Conservation (phyloP, 2,888 invertebrate genomes). For the Acleris cristana region DNA sequence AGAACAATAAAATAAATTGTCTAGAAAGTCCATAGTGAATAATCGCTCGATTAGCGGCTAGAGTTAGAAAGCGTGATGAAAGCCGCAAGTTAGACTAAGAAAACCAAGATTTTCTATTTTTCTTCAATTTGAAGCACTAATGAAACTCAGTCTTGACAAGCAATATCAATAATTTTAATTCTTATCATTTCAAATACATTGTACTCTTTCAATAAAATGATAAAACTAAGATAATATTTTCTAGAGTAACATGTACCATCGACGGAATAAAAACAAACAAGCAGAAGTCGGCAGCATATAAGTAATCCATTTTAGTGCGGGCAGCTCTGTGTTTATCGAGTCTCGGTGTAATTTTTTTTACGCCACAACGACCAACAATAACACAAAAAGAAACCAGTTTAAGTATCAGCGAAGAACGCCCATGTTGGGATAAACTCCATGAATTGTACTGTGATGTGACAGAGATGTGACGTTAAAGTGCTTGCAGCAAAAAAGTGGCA, state of each 20-base stretch:
- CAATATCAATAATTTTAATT: too few relatives aligned
- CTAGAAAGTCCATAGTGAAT: constrained; percentile 58
- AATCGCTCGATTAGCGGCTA: constrained; percentile 47
- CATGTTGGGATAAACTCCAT: constrained; percentile 24
- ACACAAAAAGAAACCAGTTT: constrained; percentile 36
- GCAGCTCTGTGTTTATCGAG: constrained; percentile 36
- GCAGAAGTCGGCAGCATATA: constrained; percentile 29
- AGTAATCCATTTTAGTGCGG: constrained; percentile 35
- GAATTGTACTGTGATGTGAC: constrained; percentile 35
- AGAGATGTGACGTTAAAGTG: constrained; percentile 36
- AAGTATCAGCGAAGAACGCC: constrained; percentile 17
- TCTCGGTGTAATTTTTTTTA: constrained; percentile 38
- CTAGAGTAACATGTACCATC: constrained; percentile 10
- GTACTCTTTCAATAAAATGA: not conserved
- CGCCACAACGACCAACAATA: constrained; percentile 12
- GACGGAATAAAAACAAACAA: constrained; percentile 31
- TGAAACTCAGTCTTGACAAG: too few relatives aligned
- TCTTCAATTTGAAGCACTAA: not conserved
- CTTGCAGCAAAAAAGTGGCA: constrained; percentile 24
- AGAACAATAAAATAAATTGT: constrained; percentile 42
- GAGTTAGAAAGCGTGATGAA: constrained; percentile 52
- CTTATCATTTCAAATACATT: too few relatives aligned
- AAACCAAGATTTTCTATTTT: constrained; percentile 42
- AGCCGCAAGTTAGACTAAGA: constrained; percentile 44
- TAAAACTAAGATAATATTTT: not conserved